Conservation (phyloP, 2,888 invertebrate genomes). For the Micropterix aruncella region DNA sequence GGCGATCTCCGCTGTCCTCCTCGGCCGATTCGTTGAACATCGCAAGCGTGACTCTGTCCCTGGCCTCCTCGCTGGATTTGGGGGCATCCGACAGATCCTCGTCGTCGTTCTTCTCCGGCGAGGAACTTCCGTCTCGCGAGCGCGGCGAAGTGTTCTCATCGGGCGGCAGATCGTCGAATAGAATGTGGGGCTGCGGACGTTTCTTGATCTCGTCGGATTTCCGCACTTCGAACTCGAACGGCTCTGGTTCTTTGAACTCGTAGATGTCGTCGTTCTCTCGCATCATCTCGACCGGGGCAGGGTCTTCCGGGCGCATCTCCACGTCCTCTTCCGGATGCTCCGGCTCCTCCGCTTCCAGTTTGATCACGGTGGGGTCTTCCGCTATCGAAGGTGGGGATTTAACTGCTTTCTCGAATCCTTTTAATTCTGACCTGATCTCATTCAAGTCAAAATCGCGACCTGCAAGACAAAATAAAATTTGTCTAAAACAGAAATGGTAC, state of each 20-base stretch:
- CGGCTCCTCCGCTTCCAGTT: conserved; percentile 33
- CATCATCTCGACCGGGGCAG: conserved; percentile 6
- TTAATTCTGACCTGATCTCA: conserved; percentile 72
- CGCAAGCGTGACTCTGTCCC: background rate
- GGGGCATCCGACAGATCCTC: conserved; percentile 39
- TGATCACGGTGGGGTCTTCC: conserved; percentile 12
- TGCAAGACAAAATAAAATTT: conserved; percentile 24
- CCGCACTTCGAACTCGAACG: conserved; percentile 70
- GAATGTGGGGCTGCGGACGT: conserved; percentile 25
- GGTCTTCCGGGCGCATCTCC: conserved; percentile 11
- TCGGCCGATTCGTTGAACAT: conserved; percentile 27
- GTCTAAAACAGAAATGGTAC: too few species aligned
- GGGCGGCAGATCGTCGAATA: conserved; percentile 37
- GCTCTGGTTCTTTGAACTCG: conserved; percentile 82
- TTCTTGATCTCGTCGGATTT: conserved; percentile 35
- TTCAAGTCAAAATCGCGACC: conserved; percentile 72
- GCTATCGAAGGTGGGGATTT: conserved; percentile 27
- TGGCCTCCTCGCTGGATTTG: background rate
- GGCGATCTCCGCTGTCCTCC: conserved; percentile 42
- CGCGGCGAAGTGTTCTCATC: conserved; percentile 27
- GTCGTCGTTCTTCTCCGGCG: conserved; percentile 25
- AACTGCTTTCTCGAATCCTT: conserved; percentile 56
- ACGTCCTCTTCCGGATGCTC: conserved; percentile 25
- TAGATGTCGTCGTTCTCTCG: conserved; percentile 52
- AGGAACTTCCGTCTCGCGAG: conserved; percentile 14